Evolutionary conservation across 2,113 vertebrate species (phyloP), one percentile per base, ranked within the genome.

Genomic region (Halcyon malimbica): DNA sequence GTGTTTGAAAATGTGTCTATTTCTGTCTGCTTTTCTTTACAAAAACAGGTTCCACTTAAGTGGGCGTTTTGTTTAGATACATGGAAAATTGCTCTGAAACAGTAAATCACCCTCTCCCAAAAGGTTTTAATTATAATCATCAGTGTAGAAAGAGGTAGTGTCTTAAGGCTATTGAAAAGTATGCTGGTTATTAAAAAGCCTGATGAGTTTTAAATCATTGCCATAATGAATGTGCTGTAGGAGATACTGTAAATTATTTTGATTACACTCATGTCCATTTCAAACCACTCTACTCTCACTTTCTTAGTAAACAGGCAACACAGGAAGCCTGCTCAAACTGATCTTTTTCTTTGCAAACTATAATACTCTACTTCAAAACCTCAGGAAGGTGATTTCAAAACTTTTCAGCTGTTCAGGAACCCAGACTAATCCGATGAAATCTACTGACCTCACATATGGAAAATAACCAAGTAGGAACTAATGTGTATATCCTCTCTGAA

Each of bases 371-470:
- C n/a, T 90, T 91, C 71, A 89, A 89, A 96, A 94, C 44, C 46
- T 65, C 83, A 91, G 86, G 70, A 93, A 89, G 56, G 76, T 96
- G 57, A 78, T 89, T 95, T 94, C 80, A 63, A 95, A 94, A 70
- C 60, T 69, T 90, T 48, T 90, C 74, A 75, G 64, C 91, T 94
- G 57, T 73, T 96, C 74, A 93, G 83, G 74, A 92, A 85, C 89
- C 25, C 19, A 2, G 37, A 83, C 41, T 75, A 95, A 94, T 83
- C 56, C 37, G 3, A 31, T 85, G 46, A 95, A 93, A 83, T 92
- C 70, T 96, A 90, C 62, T 91, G 82, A 96, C 57, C 56, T 94
- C 94, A 89, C 31, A 70, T 71, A 83, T 48, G 92, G 95, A 95
- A 96, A 95, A 94, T 76, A 93, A 90, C 35, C 65, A 87, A 92